Conservation (phyloP, 2,888 invertebrate species). For the Trisateles emortualis region DNA sequence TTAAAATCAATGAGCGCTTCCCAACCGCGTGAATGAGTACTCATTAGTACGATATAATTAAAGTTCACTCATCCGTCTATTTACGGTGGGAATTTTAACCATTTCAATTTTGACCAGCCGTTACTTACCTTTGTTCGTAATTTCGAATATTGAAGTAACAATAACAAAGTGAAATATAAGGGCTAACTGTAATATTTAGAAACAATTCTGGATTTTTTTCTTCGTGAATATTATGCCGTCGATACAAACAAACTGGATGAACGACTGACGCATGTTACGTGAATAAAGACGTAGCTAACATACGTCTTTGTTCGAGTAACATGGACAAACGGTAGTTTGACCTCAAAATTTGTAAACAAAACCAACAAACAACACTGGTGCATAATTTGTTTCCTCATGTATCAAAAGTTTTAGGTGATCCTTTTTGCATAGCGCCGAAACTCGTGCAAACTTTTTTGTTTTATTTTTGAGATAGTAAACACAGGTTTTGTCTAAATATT, state of each 20-base stretch:
- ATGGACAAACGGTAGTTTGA: background rate
- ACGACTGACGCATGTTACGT: background rate
- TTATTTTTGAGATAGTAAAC: too few relatives aligned
- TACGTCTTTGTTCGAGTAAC: background rate
- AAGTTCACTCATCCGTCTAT: conserved; percentile 20
- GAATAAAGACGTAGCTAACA: background rate
- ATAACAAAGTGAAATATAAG: conserved; percentile 1
- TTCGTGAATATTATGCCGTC: background rate
- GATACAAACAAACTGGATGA: background rate
- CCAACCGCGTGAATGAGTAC: conserved; percentile 18
- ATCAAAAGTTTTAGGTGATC: too few relatives aligned
- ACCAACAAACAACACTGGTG: background rate
- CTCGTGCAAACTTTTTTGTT: too few relatives aligned
- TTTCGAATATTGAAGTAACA: background rate
- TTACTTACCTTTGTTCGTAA: conserved; percentile 4
- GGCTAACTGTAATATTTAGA: background rate
- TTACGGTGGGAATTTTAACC: conserved; percentile 11
- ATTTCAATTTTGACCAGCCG: conserved; percentile 8
- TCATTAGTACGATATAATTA: conserved; percentile 30
- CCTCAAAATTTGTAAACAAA: background rate
- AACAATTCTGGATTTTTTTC: background rate
- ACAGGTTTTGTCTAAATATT: too few relatives aligned
- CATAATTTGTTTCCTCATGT: background rate
- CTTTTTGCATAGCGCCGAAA: too few relatives aligned
- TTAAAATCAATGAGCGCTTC: conserved; percentile 7